phyloP scores from a whole-genome alignment of 2,113 vertebrate genomes.

The Camelus bactrianus region DNA sequence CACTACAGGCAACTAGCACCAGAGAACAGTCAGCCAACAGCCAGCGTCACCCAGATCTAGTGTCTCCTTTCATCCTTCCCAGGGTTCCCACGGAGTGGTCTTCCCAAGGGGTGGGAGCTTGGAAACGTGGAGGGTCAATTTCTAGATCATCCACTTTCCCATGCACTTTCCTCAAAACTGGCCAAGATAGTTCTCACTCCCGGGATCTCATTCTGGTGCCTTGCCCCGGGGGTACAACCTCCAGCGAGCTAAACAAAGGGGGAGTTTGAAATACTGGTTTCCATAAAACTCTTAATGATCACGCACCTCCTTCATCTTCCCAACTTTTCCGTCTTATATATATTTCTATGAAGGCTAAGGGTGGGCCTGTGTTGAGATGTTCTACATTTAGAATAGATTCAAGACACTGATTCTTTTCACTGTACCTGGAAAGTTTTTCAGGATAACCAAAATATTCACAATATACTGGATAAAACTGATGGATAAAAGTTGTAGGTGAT shows the following conservation, averaged over 20 bases:
- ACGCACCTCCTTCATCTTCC: fast-evolving
- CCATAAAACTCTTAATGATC: fast-evolving
- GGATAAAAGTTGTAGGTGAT: neutral
- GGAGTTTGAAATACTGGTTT: neutral
- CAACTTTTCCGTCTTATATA: fast-evolving
- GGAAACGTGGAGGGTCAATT: fast-evolving
- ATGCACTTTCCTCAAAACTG: neutral
- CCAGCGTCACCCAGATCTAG: too few species aligned
- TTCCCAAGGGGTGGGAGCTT: neutral
- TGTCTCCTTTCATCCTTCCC: neutral
- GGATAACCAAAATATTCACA: neutral
- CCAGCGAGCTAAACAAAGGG: neutral
- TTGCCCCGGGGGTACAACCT: neutral
- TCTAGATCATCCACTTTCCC: neutral
- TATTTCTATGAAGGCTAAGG: neutral
- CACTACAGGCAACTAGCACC: fast-evolving
- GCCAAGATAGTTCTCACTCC: fast-evolving
- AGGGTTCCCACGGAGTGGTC: too few species aligned
- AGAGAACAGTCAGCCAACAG: neutral
- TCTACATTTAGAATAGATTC: neutral
- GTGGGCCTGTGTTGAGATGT: neutral
- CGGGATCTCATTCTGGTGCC: fast-evolving
- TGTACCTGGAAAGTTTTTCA: neutral
- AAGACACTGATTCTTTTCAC: neutral
- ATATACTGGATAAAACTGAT: neutral